These are phyloP conservation scores for Anoncus sp. DNA, from an alignment of 2,888 invertebrate genomes.

Conservation along the genomic window DNA sequence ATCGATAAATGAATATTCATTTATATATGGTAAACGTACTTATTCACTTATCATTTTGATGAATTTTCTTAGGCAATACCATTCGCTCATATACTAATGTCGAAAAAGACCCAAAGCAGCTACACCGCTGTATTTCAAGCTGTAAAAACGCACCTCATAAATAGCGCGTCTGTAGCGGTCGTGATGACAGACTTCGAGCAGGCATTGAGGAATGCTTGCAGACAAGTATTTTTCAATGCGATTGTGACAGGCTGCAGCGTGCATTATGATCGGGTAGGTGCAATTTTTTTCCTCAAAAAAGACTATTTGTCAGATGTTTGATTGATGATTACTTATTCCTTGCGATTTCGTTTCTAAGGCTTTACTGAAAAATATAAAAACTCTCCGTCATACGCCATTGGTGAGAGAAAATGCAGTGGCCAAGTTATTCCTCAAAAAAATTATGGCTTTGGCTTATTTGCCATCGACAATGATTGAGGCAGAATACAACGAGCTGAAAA, in stretches of 20 bases:
- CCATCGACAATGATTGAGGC: background rate
- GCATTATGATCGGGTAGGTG: slow-evolving; percentile 33
- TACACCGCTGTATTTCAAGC: slow-evolving; percentile 14
- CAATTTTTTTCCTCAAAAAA: background rate
- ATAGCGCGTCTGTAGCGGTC: background rate
- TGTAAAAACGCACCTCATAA: background rate
- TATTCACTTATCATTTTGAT: background rate
- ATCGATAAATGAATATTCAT: background rate
- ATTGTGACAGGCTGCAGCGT: slow-evolving; percentile 27
- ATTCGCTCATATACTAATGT: slow-evolving; percentile 23
- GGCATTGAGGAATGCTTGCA: slow-evolving; percentile 34
- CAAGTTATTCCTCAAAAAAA: background rate
- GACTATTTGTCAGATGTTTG: too few species aligned
- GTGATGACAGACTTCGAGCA: slow-evolving; percentile 37
- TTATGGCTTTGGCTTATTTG: slow-evolving; percentile 11
- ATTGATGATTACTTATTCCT: slow-evolving; percentile 5
- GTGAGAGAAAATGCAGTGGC: background rate
- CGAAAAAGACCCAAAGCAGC: background rate
- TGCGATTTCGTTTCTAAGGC: slow-evolving; percentile 20
- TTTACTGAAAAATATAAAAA: slow-evolving; percentile 6
- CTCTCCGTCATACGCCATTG: background rate
- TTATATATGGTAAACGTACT: background rate
- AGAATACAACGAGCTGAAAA: background rate
- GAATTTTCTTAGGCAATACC: slow-evolving; percentile 17
- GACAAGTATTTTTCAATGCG: background rate